These are phyloP conservation scores for Leptothorax acervorum DNA, from an alignment of 2,888 invertebrate genomes.

Conservation along the genomic window DNA sequence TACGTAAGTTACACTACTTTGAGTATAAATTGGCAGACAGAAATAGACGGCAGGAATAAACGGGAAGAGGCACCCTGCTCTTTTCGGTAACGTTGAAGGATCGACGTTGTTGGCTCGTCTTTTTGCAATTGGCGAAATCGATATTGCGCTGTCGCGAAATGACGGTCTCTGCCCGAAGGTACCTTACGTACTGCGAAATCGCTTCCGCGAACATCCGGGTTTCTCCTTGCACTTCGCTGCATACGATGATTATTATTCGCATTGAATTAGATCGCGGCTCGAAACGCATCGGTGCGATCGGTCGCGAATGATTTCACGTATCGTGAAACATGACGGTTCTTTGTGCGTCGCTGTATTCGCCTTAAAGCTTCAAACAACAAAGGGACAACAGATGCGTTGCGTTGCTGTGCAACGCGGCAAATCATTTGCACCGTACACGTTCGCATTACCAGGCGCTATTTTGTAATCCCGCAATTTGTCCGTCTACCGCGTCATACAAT, in stretches of 20 bases:
- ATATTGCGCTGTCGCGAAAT: constrained; percentile 58
- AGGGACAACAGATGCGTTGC: constrained; percentile 32
- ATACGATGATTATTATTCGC: constrained; percentile 49
- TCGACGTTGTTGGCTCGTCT: constrained; percentile 4
- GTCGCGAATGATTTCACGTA: constrained; percentile 59
- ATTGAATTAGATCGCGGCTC: constrained; percentile 47
- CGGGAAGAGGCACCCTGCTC: not conserved
- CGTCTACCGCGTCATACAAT: constrained; percentile 50
- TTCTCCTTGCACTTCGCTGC: constrained; percentile 49
- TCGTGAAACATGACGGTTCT: constrained; percentile 29
- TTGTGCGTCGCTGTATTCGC: not conserved
- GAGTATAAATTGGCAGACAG: constrained; percentile 16
- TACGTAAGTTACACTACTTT: constrained; percentile 15
- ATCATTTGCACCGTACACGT: constrained; percentile 37
- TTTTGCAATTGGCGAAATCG: constrained; percentile 46
- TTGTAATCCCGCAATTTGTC: constrained; percentile 49
- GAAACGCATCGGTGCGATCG: constrained; percentile 45
- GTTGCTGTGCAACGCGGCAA: constrained; percentile 34
- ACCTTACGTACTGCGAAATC: constrained; percentile 64
- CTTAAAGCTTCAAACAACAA: constrained; percentile 32
- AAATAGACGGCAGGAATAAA: constrained; percentile 3
- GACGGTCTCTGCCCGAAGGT: constrained; percentile 41
- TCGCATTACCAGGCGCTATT: constrained; percentile 44
- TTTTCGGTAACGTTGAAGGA: constrained; percentile 27
- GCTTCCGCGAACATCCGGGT: constrained; percentile 62